phyloP scores from a whole-genome alignment of 2,113 vertebrate genomes.

The Cricetomys ansorgei region DNA sequence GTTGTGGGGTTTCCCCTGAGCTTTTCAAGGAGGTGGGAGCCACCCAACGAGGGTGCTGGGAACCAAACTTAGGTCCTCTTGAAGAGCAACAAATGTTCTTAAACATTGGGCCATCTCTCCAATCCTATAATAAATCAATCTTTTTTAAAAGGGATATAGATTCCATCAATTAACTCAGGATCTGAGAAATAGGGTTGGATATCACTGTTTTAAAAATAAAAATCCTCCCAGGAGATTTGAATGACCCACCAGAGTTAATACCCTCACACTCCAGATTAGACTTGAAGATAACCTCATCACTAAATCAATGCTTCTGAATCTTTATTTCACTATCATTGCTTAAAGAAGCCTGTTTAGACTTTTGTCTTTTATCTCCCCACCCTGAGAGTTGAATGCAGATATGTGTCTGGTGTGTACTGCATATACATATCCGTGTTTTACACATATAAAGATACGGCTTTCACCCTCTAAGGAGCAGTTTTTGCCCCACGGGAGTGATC shows the following conservation, averaged over 20 bases:
- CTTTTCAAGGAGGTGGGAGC: neutral
- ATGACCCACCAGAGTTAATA: neutral
- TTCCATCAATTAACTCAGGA: constrained; percentile 23
- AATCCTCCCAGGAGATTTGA: neutral
- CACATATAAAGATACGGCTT: neutral
- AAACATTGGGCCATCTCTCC: neutral
- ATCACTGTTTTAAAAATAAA: neutral
- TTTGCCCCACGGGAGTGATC: neutral
- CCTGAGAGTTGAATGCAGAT: neutral
- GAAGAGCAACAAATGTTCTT: neutral
- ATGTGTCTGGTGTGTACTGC: neutral
- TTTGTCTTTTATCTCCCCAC: neutral
- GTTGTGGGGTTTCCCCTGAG: neutral
- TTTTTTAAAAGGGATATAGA: neutral
- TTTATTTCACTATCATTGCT: neutral
- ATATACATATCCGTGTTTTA: neutral
- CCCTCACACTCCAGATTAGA: neutral
- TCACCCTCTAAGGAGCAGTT: neutral
- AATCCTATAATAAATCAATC: neutral
- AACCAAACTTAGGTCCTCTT: neutral
- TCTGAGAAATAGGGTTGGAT: neutral
- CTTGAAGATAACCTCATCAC: no score
- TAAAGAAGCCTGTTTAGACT: neutral
- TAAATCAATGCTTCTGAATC: neutral
- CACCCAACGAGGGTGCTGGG: neutral